Base-by-base conservation (phyloP, 1,140 invertebrate species). In the Caenorhabditis inopinata region DNA sequence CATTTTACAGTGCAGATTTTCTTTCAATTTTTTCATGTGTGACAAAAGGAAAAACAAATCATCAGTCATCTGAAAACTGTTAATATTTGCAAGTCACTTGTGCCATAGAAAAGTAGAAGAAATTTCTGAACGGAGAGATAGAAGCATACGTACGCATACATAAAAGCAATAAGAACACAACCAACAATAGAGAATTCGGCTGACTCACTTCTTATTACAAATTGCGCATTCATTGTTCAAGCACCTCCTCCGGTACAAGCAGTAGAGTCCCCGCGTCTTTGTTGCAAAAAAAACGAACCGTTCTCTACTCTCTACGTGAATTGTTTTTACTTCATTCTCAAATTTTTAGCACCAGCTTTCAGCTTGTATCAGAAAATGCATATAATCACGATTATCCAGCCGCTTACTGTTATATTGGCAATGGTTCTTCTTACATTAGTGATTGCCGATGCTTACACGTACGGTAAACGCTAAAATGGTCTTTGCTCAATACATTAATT, bases 161-260 rank as follows among this genome's bases (percentile, higher is more conserved):
- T 68, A 38, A 32, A 68, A 68, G 58, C 58, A 58, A 21, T 51
- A 9, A 51, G 49, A 58, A 32, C 18, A 32, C 38, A 68, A 29
- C 58, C 21, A 68, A 68, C 58, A n/a, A 68, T 68, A 42, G 32
- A 68, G 12, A 68, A 68, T 21, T 68, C 58, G 16, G 32, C 35
- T 68, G 58, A 68, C 58, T 68, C 58, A 68, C 38, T 68, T 68
- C 58, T 68, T 68, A 68, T 42, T 68, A 68, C 27, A 68, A 68
- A 68, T 23, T 68, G 32, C 58, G 32, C 58, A 21, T 38, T 68
- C 14, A 68, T 68, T 68, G 58, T 68, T 68, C 58, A 68, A 38
- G 58, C 58, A 68, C 58, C 58, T 68, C 58, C 51, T 21, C 29
- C 58, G 11, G 49, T 53, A 53, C 49, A 5, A 14, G 38, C 38